A percentile compares a stretch with the other conserved stretches of the same genome.
Evolutionary conservation across 2,888 invertebrate genomes (phyloP).

Genomic region (Nephrotoma flavescens): DNA sequence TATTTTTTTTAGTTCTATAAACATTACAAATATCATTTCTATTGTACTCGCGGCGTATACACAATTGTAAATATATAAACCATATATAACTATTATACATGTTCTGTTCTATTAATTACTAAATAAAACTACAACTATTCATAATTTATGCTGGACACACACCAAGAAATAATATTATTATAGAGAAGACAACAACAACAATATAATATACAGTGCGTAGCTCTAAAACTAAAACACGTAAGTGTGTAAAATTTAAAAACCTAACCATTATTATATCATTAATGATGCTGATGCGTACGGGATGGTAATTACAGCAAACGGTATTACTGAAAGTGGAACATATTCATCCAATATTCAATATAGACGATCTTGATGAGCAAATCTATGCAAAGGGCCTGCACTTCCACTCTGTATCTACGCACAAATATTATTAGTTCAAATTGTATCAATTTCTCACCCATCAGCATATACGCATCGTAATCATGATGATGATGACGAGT

Average conservation of each 20-base stretch:
- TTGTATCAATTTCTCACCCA: not conserved
- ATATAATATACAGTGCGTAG: not conserved
- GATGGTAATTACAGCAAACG: not conserved
- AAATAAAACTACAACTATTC: not conserved
- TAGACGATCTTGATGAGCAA: no score
- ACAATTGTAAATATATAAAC: not conserved
- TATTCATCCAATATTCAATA: not conserved
- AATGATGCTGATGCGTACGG: not conserved
- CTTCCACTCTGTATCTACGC: no score
- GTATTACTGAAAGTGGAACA: not conserved
- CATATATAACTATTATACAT: not conserved
- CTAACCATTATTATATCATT: not conserved
- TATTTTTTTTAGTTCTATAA: no score
- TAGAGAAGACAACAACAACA: not conserved
- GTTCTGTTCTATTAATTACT: not conserved
- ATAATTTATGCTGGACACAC: not conserved
- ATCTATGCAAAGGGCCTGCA: no score
- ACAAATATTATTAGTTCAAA: no score
- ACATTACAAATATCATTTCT: no score
- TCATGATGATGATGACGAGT: not conserved
- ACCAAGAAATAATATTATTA: not conserved
- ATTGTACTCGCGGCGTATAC: not conserved
- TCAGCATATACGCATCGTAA: not conserved
- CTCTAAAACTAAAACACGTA: not conserved
- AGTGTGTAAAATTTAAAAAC: not conserved